Conservation (phyloP, 2,888 invertebrate genomes). For the Tenthredo amoena region DNA sequence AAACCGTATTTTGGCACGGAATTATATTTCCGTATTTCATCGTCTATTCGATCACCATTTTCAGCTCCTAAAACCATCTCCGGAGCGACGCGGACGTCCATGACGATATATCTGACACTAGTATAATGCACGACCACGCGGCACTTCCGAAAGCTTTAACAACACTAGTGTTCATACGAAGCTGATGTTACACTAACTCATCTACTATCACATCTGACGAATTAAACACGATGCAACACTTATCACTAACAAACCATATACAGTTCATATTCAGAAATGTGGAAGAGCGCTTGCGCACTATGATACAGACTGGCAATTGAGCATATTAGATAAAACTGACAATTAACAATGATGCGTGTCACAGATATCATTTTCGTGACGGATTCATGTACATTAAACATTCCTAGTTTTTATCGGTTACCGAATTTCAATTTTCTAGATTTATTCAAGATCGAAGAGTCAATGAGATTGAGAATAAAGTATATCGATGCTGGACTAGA, state of each 20-base stretch:
- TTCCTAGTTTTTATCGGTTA: neutral
- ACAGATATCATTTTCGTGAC: neutral
- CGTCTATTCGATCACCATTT: neutral
- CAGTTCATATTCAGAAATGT: neutral
- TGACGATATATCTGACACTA: neutral
- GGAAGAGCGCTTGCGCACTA: neutral
- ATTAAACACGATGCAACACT: neutral
- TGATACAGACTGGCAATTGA: neutral
- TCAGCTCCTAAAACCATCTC: neutral
- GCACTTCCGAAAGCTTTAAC: neutral
- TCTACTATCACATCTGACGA: neutral
- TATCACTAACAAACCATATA: neutral
- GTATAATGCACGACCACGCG: neutral
- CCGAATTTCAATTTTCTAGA: neutral
- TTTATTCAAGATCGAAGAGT: neutral
- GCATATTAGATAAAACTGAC: neutral
- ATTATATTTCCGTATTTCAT: slow-evolving; percentile 44
- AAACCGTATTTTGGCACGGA: slow-evolving; percentile 84
- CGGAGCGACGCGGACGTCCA: slow-evolving; percentile 19
- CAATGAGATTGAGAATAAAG: too few species aligned
- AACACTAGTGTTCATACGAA: neutral
- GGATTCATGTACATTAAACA: neutral
- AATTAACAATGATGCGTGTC: neutral
- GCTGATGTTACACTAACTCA: neutral
- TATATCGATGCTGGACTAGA: too few species aligned